Evolutionary conservation across 2,113 vertebrate genomes (phyloP), one percentile per base, ranked within the genome.

Genomic region (Cricetomys ansorgei): DNA sequence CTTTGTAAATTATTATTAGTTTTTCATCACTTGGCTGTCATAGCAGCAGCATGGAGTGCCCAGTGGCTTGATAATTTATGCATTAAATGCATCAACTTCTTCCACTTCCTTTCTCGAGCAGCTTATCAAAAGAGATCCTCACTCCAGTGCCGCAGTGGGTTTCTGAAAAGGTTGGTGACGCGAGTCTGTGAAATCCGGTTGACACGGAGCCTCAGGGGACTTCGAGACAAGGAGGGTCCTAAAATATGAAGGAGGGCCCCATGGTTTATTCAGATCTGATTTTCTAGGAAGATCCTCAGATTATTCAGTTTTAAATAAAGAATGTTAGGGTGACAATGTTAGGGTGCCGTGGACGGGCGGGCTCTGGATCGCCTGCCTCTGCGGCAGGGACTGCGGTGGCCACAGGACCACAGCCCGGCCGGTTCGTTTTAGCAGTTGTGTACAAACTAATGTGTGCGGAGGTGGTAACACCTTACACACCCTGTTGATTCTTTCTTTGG

Each of bases 341-440:
- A n/a, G n/a, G n/a, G 45, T 17, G 3, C 7, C 1, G 9, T 8
- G 6, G 25, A 4, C 11, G 55, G 21, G 1, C 1, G 40, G 73
- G 13, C 9, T n/a, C n/a, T 3, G 53, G n/a, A 62, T 12, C 67
- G 4, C 19, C 37, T 9, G 11, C 16, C 6, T 23, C 59, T 19
- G 2, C 1, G 3, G 7, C 27, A 37, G 37, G 37, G 0, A 2
- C 57, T 31, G 62, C 3, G 3, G 21, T 0, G 3, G 7, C 10
- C 40, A 23, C 13, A 53, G 45, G 48, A 64, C 4, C 40, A 59
- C 16, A 27, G 40, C 13, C 40, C 50, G 31, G 5, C 5, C 23
- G 0, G 12, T n/a, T 37, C 11, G 3, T 27, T 37, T 80, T n/a
- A 64, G 23, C 8, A 40, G 57, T 4, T 79, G 81, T 72, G 72